Evolutionary conservation across 2,888 invertebrate species (phyloP).

Genomic region (Mellilla xanthometata): DNA sequence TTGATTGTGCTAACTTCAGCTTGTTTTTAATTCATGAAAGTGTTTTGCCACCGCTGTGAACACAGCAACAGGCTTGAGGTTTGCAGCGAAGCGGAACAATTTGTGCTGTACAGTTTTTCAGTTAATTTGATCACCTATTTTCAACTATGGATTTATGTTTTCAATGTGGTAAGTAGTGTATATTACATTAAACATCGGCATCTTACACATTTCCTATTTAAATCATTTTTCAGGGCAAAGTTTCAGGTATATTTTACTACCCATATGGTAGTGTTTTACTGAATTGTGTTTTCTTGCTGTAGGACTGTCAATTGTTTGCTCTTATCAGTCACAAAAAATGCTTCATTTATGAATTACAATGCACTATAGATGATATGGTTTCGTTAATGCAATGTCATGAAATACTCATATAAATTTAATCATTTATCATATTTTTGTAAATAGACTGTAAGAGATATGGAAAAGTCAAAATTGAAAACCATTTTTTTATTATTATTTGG

Average conservation of each 20-base stretch:
- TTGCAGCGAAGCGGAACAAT: constrained; percentile 67
- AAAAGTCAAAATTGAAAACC: no score
- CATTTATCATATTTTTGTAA: no score
- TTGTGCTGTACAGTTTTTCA: constrained; percentile 27
- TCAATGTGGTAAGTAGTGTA: constrained; percentile 55
- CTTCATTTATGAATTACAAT: not conserved
- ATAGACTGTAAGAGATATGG: no score
- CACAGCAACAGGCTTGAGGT: constrained; percentile 53
- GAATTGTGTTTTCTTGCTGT: not conserved
- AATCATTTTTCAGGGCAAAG: not conserved
- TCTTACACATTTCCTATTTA: not conserved
- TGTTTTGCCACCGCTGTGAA: constrained; percentile 53
- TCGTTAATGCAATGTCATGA: no score
- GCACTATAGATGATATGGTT: not conserved
- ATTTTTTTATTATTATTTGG: no score
- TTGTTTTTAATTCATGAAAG: constrained; percentile 43
- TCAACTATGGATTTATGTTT: constrained; percentile 57
- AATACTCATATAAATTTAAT: no score
- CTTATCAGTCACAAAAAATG: not conserved
- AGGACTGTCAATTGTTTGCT: not conserved
- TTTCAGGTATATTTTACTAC: not conserved
- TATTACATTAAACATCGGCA: not conserved
- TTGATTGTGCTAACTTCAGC: constrained; percentile 60
- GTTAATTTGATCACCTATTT: constrained; percentile 19
- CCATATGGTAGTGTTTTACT: constrained; percentile 14